Conservation (phyloP, 1,140 invertebrate genomes). For the Drosophila cardini region DNA sequence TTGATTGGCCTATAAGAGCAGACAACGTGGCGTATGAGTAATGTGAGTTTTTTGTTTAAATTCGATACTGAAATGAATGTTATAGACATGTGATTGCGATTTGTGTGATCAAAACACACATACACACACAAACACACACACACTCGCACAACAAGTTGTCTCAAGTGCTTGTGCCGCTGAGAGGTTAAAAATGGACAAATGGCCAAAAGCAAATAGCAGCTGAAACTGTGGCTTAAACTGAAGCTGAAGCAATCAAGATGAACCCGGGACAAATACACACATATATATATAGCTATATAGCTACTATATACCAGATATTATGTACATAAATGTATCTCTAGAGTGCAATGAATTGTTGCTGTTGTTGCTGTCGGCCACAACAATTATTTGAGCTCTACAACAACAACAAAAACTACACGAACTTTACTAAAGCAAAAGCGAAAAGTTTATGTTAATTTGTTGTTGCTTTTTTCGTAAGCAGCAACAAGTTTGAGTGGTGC, state of each 20-base stretch:
- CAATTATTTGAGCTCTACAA: constrained; percentile 49
- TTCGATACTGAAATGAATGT: constrained; percentile 2
- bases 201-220: constrained; percentile 4
- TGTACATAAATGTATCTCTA: constrained; percentile 35
- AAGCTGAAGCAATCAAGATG: constrained; percentile 72
- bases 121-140: background rate
- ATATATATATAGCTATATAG: constrained; percentile 19
- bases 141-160: background rate
- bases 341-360: constrained; percentile 61
- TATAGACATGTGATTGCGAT: constrained; percentile 12
- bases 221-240: constrained; percentile 39
- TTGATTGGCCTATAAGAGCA: background rate
- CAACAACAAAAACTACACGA: constrained; percentile 18
- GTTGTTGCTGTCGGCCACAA: constrained; percentile 51
- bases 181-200: background rate
- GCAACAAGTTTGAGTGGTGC: constrained; percentile 71
- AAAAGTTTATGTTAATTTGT: constrained; percentile 61
- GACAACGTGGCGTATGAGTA: constrained; percentile 45
- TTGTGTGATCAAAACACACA: constrained; percentile 20
- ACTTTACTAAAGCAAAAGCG: constrained; percentile 42
- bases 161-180: background rate
- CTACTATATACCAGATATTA: constrained; percentile 28
- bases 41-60: constrained; percentile 8
- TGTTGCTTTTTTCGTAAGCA: constrained; percentile 63
- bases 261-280: constrained; percentile 28